A percentile compares a stretch with the other conserved stretches of the same genome.
These are phyloP conservation scores for Thunnus thynnus DNA, from an alignment of 2,113 vertebrate species.

Conservation along the genomic window DNA sequence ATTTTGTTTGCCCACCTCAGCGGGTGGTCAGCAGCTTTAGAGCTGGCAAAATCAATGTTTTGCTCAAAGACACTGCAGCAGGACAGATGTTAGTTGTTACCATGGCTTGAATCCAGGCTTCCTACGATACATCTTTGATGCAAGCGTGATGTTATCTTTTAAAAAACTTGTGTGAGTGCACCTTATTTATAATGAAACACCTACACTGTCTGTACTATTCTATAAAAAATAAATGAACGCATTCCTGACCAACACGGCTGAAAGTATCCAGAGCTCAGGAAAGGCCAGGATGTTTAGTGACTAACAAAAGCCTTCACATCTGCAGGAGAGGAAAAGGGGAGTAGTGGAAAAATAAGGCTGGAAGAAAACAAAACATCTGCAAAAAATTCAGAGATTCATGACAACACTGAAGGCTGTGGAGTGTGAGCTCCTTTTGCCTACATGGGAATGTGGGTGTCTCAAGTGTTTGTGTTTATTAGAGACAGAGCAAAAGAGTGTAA, in stretches of 20 bases:
- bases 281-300: constrained; percentile 35
- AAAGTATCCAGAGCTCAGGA: constrained; percentile 34
- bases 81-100: not conserved
- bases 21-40: not conserved
- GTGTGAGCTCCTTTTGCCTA: constrained; percentile 25
- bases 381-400: constrained; percentile 34
- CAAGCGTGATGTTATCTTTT: constrained; percentile 10
- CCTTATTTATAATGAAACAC: constrained; percentile 52
- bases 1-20: not conserved
- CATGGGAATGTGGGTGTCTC: constrained; percentile 11
- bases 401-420: constrained; percentile 36
- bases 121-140: not conserved
- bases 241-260: constrained; percentile 18
- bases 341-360: constrained; percentile 40
- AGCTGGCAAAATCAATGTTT: not conserved
- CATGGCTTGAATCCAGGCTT: not conserved
- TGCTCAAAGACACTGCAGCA: not conserved
- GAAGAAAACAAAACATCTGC: constrained; percentile 56
- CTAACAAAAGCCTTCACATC: constrained; percentile 52
- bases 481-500: not conserved
- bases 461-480: constrained; percentile 26
- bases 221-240: constrained; percentile 50
- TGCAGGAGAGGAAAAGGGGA: constrained; percentile 30
- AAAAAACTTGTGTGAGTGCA: constrained; percentile 8
- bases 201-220: constrained; percentile 16